Evolutionary conservation across 2,888 invertebrate genomes (phyloP).

Genomic region (Dolomedes plantarius): DNA sequence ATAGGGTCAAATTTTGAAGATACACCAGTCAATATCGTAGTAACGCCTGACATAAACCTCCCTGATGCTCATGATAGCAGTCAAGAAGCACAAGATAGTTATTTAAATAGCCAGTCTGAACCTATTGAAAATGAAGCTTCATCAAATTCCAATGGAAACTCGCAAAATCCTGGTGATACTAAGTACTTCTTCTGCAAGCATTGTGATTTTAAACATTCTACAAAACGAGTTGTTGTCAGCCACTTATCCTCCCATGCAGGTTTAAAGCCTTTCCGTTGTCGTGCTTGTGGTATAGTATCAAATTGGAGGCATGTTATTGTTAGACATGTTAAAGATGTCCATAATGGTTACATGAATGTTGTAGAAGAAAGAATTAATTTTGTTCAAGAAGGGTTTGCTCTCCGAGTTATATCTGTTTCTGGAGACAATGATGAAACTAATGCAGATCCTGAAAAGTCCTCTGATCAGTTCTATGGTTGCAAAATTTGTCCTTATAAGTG

Average conservation of each 20-base stretch:
- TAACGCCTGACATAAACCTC: constrained; percentile 71
- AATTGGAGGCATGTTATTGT: constrained; percentile 77
- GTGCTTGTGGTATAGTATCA: constrained; percentile 76
- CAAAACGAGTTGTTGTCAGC: constrained; percentile 72
- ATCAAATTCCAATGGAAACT: not conserved
- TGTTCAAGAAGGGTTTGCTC: constrained; percentile 44
- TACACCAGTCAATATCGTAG: constrained; percentile 70
- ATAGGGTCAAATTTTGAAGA: constrained; percentile 60
- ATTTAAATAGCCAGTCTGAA: constrained; percentile 18
- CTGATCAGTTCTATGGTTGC: constrained; percentile 77
- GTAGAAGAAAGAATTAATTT: constrained; percentile 72
- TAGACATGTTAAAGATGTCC: constrained; percentile 75
- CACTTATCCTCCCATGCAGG: constrained; percentile 73
- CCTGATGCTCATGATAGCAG: constrained; percentile 27
- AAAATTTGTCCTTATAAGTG: constrained; percentile 85
- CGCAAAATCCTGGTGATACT: constrained; percentile 5
- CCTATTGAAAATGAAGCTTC: not conserved
- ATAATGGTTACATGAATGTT: constrained; percentile 71
- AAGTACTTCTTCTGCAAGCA: constrained; percentile 72
- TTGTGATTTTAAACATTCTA: constrained; percentile 72
- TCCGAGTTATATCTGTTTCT: constrained; percentile 43
- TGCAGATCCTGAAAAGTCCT: not conserved
- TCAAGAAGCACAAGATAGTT: not conserved
- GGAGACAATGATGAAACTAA: not conserved
- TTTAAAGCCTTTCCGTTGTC: constrained; percentile 72